These are phyloP conservation scores for Myiopsitta monachus DNA, from an alignment of 2,113 vertebrate genomes.

Conservation along the genomic window DNA sequence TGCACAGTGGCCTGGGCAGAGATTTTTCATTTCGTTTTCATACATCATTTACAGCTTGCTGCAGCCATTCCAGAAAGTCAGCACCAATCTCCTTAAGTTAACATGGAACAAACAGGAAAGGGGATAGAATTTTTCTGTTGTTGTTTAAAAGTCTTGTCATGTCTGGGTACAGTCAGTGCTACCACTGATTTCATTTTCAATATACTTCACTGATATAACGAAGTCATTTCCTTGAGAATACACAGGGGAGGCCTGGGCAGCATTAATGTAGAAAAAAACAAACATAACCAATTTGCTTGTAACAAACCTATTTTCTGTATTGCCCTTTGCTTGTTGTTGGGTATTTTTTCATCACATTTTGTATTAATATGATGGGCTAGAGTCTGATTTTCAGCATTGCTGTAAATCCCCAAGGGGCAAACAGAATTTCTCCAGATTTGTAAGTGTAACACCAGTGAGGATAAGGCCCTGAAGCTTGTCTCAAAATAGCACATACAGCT, in stretches of 20 bases:
- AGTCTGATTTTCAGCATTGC: background rate
- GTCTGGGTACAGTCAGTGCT: conserved; percentile 56
- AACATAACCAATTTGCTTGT: conserved; percentile 45
- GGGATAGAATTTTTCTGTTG: conserved; percentile 54
- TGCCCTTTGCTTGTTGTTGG: conserved; percentile 4
- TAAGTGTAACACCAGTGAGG: background rate
- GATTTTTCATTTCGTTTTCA: conserved; percentile 66
- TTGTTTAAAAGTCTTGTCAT: conserved; percentile 68
- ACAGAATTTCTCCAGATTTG: background rate
- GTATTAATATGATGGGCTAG: background rate
- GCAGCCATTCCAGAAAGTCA: conserved; percentile 61
- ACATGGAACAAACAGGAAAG: conserved; percentile 62
- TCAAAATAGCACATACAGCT: background rate
- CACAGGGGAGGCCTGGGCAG: conserved; percentile 22
- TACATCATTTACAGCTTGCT: conserved; percentile 62
- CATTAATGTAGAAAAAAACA: conserved; percentile 33
- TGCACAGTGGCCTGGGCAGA: conserved; percentile 38
- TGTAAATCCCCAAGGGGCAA: background rate
- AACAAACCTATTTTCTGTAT: conserved; percentile 27
- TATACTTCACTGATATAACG: conserved; percentile 43
- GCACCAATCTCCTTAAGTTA: conserved; percentile 52
- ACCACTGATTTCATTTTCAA: conserved; percentile 60
- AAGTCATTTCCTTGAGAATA: conserved; percentile 62
- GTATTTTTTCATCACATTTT: background rate
- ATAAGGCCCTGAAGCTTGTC: background rate